Evolutionary conservation across 2,797 vertebrate species (phyloP).

Genomic region (Helostoma temminkii): DNA sequence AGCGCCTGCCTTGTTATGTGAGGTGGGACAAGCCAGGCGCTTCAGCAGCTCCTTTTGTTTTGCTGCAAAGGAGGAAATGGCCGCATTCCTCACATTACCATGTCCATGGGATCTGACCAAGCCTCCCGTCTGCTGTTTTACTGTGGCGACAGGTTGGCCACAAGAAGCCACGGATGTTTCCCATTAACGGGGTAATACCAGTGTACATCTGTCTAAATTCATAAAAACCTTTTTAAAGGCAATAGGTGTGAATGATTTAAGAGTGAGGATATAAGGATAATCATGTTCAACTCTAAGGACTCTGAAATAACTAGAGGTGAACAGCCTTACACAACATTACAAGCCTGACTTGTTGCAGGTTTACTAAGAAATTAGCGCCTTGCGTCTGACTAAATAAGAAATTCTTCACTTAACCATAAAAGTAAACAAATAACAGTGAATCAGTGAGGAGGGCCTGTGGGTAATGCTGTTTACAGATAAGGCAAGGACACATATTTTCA

Average conservation of each 20-base stretch:
- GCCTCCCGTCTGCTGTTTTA: constrained; percentile 71
- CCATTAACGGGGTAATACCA: constrained; percentile 66
- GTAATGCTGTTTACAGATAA: constrained; percentile 58
- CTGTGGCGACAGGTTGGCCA: constrained; percentile 53
- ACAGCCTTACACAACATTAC: constrained; percentile 39
- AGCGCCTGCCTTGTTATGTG: constrained; percentile 62
- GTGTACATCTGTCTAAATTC: constrained; percentile 41
- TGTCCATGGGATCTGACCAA: constrained; percentile 82
- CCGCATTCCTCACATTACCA: constrained; percentile 89
- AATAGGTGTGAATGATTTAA: constrained; percentile 25
- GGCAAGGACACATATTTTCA: constrained; percentile 43
- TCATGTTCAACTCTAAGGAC: constrained; percentile 12
- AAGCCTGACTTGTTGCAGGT: constrained; percentile 42
- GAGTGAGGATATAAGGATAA: constrained; percentile 7
- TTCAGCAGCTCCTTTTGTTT: constrained; percentile 85
- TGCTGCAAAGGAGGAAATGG: constrained; percentile 87
- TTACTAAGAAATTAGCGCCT: constrained; percentile 27
- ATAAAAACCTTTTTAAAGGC: constrained; percentile 40
- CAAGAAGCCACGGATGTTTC: constrained; percentile 50
- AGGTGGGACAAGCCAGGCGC: constrained; percentile 74
- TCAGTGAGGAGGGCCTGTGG: constrained; percentile 31
- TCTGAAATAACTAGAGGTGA: constrained; percentile 49
- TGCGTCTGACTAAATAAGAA: constrained; percentile 60
- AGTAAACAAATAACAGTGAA: constrained; percentile 64
- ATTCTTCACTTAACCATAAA: constrained; percentile 67